Conservation (phyloP, 2,888 invertebrate genomes). For the Oscheius sp. region DNA sequence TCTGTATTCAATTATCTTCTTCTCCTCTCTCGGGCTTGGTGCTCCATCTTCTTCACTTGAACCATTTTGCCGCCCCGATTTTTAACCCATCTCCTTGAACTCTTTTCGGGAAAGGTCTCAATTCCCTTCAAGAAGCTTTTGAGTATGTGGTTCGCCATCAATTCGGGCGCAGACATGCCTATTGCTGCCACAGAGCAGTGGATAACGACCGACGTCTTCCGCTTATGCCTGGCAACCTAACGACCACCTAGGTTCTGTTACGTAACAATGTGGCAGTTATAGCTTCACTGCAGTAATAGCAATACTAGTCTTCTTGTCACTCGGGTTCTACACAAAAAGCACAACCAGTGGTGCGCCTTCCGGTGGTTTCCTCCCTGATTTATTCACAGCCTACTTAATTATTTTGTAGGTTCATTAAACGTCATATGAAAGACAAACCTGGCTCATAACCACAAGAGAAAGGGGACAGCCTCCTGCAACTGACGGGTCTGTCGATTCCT, state of each 20-base stretch:
- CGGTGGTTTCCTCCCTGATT: no score
- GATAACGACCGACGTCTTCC: conserved; percentile 36
- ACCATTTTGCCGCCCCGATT: no score
- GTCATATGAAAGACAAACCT: no score
- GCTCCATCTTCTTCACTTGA: no score
- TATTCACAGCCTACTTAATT: no score
- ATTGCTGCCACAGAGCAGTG: conserved; percentile 32
- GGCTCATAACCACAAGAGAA: background rate
- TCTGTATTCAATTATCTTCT: conserved; percentile 19
- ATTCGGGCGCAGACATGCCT: conserved; percentile 35
- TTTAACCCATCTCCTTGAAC: background rate
- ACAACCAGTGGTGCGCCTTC: no score
- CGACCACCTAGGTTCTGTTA: conserved; percentile 34
- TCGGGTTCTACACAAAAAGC: no score
- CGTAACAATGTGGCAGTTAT: conserved; percentile 29
- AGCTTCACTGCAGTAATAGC: background rate
- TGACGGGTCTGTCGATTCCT: conserved; percentile 22
- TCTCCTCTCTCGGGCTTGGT: no score
- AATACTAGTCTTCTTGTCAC: no score
- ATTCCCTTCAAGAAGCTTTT: conserved; percentile 30
- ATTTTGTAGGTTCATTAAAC: no score
- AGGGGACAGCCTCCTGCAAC: conserved; percentile 4
- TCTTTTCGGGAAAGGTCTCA: conserved; percentile 23
- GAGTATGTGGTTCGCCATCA: conserved; percentile 37
- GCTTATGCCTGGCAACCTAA: conserved; percentile 36